These are phyloP conservation scores for Erythrolamprus reginae DNA, from an alignment of 2,113 vertebrate species.

Conservation along the genomic window DNA sequence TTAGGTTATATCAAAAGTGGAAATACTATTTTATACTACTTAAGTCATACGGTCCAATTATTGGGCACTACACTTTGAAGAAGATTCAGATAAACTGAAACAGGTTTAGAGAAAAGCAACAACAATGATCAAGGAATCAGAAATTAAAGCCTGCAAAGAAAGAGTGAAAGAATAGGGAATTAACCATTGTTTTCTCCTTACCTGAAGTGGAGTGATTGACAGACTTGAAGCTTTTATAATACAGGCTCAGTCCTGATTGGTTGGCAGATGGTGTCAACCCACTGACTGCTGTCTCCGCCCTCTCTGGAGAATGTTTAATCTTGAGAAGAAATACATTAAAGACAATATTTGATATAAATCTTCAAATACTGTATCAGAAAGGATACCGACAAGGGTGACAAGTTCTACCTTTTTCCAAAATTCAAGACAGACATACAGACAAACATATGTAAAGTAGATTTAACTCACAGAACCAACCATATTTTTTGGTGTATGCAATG, in stretches of 20 bases:
- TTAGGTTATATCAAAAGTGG: not conserved
- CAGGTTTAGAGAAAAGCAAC: not conserved
- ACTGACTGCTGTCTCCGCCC: no score
- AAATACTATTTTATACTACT: not conserved
- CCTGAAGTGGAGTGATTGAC: no score
- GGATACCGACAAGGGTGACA: not conserved
- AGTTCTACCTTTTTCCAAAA: not conserved
- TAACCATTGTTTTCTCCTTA: no score
- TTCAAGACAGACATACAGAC: not conserved
- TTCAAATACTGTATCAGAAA: not conserved
- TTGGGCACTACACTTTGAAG: not conserved
- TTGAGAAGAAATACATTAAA: not conserved
- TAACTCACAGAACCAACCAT: not conserved
- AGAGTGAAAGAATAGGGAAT: not conserved
- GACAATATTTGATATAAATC: not conserved
- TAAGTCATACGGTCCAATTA: not conserved
- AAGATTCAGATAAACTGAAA: not conserved
- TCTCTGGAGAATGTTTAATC: no score
- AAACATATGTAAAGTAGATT: not conserved
- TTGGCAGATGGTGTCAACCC: no score
- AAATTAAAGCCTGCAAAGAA: not conserved
- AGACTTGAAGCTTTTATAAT: no score
- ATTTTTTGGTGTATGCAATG: no score
- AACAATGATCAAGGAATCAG: not conserved
- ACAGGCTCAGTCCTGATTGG: no score